Conservation (phyloP, 2,888 invertebrate species). For the Apotomis betuletana region DNA sequence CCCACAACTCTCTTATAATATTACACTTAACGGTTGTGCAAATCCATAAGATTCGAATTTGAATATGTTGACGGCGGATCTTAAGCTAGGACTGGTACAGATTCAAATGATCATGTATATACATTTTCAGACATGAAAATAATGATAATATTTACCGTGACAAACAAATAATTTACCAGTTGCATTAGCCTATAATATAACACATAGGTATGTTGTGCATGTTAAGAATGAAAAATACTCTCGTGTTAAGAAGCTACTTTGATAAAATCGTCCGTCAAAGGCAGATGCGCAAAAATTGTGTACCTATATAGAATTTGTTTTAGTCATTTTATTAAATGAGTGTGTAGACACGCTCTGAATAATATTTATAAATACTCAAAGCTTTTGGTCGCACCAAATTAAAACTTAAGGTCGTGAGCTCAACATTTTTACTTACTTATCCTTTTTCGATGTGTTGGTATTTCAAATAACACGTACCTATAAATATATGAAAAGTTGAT, state of each 20-base stretch:
- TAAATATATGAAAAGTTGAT: not conserved
- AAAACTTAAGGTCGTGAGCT: not conserved
- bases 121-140: no score
- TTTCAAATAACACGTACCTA: not conserved
- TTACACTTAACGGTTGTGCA: not conserved
- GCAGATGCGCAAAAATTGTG: conserved; percentile 25
- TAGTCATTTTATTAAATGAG: conserved; percentile 35
- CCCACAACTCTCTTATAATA: no score
- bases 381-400: conserved; percentile 13
- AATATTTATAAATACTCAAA: conserved; percentile 40
- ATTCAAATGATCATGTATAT: no score
- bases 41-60: not conserved
- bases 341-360: conserved; percentile 1
- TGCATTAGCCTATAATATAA: no score
- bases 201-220: no score
- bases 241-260: not conserved
- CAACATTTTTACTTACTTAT: not conserved
- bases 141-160: no score
- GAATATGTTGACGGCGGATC: no score
- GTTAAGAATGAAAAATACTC: no score
- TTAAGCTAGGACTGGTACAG: no score
- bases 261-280: conserved; percentile 10
- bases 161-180: no score
- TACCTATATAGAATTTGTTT: conserved; percentile 39
- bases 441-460: not conserved